Base-by-base conservation (phyloP, 2,888 invertebrate species). In the Dasypogon diadema region DNA sequence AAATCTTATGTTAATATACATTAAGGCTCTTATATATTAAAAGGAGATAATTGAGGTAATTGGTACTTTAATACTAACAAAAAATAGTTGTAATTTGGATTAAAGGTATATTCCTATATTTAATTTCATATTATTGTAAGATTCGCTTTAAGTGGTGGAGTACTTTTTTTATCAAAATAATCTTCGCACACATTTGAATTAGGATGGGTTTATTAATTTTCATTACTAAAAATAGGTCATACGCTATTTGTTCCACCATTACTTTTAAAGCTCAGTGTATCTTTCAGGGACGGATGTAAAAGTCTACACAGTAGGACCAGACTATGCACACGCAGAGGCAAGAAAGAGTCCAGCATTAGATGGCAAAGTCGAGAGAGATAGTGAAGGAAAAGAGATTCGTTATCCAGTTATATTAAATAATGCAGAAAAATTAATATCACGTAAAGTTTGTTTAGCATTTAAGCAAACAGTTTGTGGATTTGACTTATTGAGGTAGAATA, bases 391-490 rank as follows among this genome's bases (percentile, higher is more conserved):
- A 85, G 99, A 99, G 89, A 96, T 99, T 80, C 91, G 99, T 46
- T 99, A 99, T 87, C 99, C 99, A 0, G 99, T 99, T 6, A 98
- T 99, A 84, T 87, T 99, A 78, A 97, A 95, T 83, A 98, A 98
- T 83, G 94, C 94, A 63, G 99, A 99, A 88, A 99, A 99, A 86
- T 88, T 98, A 54, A 98, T 99, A 81, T 99, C 99, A 1, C 90
- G 99, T 79, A 98, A 98, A 88, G 98, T 99, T 56, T 99, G 98
- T 84, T 87, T 96, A 76, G 97, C 97, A 2, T 97, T 97, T 85
- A 96, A 96, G 87, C 99, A 99, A 89, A 99, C 98, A 6, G 99
- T 99, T 5, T 99, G 99, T 85, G 99, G 99, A 16, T 99, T 99
- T 85, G 99, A 99, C 89, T 89, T 99, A 78, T 88, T 99, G 72